phyloP scores from a whole-genome alignment of 2,888 invertebrate species.

The Hirtodrosophila confusa region DNA sequence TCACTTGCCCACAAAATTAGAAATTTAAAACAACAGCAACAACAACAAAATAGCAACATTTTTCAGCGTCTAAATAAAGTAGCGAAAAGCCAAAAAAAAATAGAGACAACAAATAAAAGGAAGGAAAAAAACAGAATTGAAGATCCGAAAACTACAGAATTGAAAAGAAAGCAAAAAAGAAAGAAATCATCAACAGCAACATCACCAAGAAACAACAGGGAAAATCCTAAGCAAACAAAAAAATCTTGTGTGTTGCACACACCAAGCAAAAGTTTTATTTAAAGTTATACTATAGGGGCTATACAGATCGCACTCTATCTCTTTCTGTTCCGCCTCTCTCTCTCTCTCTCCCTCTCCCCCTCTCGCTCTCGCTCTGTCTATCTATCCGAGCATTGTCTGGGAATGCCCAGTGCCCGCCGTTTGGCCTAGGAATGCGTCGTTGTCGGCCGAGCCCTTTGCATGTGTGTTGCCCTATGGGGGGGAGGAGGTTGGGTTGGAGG shows the following conservation, averaged over 20 bases:
- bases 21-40: slow-evolving; percentile 62
- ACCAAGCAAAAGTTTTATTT: slow-evolving; percentile 63
- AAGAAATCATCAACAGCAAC: slow-evolving; percentile 44
- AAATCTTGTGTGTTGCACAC: slow-evolving; percentile 26
- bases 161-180: slow-evolving; percentile 41
- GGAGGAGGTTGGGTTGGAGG: slow-evolving; percentile 12
- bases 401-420: slow-evolving; percentile 67
- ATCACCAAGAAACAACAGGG: slow-evolving; percentile 31
- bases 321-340: background rate
- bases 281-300: slow-evolving; percentile 54
- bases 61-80: slow-evolving; percentile 72
- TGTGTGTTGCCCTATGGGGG: slow-evolving; percentile 4
- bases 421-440: slow-evolving; percentile 60
- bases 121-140: slow-evolving; percentile 30
- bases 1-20: slow-evolving; percentile 80
- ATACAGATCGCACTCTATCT: slow-evolving; percentile 25
- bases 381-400: slow-evolving; percentile 62
- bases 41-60: slow-evolving; percentile 62
- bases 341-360: background rate
- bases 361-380: background rate
- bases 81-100: slow-evolving; percentile 44
- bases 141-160: slow-evolving; percentile 38
- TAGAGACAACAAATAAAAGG: slow-evolving; percentile 13
- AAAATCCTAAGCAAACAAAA: slow-evolving; percentile 54
- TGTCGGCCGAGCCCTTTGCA: slow-evolving; percentile 31